These are phyloP conservation scores for Glaucidium brasilianum DNA, from an alignment of 2,113 vertebrate species.

Conservation along the genomic window DNA sequence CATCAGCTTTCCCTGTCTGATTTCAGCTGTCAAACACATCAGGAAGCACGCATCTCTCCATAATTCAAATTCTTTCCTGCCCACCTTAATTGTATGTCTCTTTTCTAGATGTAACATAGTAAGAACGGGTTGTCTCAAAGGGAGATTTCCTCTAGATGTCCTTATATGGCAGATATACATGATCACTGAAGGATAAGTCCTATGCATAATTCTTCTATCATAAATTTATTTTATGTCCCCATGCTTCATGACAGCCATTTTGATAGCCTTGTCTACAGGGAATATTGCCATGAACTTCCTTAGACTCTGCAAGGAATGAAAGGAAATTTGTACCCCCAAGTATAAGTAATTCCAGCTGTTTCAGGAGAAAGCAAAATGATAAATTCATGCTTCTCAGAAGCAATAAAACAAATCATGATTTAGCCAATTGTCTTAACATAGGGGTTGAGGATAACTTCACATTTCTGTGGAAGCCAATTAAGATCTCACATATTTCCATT, in stretches of 20 bases:
- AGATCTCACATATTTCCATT: background rate
- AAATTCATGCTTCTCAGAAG: background rate
- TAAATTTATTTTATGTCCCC: background rate
- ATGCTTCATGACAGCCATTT: constrained; percentile 9
- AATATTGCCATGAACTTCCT: constrained; percentile 14
- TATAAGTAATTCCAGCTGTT: background rate
- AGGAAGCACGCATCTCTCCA: constrained; percentile 57
- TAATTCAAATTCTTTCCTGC: constrained; percentile 65
- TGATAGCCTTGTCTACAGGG: background rate
- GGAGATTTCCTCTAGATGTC: constrained; percentile 46
- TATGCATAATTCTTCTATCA: background rate
- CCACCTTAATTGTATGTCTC: constrained; percentile 66
- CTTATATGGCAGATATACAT: background rate
- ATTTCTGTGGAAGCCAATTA: background rate
- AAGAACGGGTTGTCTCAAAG: background rate
- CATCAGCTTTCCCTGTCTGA: constrained; percentile 65
- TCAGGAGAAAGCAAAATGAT: background rate
- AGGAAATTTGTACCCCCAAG: background rate
- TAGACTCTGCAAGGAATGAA: background rate
- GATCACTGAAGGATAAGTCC: background rate
- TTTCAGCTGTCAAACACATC: constrained; percentile 73
- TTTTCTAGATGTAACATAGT: constrained; percentile 45
- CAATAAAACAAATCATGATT: background rate
- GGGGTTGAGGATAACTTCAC: background rate
- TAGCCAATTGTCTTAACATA: background rate